phyloP scores from a whole-genome alignment of 2,888 invertebrate species.

The Trissolcus brochymenae region DNA sequence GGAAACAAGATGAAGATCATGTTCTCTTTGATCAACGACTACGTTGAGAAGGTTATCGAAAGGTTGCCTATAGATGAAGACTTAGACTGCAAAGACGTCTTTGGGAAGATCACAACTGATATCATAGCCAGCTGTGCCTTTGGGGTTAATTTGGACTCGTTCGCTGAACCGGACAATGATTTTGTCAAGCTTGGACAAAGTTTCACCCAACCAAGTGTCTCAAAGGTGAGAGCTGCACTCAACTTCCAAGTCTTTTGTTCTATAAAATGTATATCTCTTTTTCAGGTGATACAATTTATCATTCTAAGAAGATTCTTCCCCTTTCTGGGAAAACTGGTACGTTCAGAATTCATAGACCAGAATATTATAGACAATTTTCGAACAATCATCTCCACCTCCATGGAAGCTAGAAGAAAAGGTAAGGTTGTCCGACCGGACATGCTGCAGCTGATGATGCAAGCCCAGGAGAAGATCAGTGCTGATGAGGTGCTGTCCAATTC shows the following conservation, averaged over 20 bases:
- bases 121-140: constrained; percentile 68
- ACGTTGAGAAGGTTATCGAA: neutral
- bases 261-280: no score
- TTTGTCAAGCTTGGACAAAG: constrained; percentile 63
- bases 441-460: constrained; percentile 79
- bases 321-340: neutral
- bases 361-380: neutral
- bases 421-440: constrained; percentile 77
- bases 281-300: constrained; percentile 49
- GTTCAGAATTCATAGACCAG: neutral
- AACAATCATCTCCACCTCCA: constrained; percentile 53
- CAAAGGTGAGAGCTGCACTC: no score
- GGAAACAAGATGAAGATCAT: constrained; percentile 78
- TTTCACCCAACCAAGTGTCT: no score
- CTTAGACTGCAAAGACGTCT: constrained; percentile 24
- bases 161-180: constrained; percentile 65
- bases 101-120: constrained; percentile 63
- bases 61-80: neutral
- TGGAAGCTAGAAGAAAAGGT: constrained; percentile 58
- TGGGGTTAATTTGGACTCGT: constrained; percentile 65
- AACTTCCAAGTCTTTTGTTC: neutral
- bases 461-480: constrained; percentile 34
- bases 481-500: neutral
- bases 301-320: constrained; percentile 45
- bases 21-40: neutral